Evolutionary conservation across 2,888 invertebrate species (phyloP), one percentile per base, ranked within the genome.

Genomic region (Chrysina gloriosa): DNA sequence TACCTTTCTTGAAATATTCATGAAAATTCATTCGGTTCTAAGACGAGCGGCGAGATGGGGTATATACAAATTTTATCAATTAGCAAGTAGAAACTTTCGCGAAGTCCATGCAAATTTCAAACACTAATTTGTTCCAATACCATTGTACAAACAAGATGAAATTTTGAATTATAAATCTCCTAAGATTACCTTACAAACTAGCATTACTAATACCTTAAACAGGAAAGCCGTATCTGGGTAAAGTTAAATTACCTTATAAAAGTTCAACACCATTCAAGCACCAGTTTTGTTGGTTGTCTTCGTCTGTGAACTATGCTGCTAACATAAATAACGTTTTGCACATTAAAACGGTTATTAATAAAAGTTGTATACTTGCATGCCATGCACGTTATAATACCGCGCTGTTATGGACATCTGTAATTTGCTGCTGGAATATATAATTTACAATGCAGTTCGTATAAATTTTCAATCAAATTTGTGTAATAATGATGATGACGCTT

Each of bases 211-310:
- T 61, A 42, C 58, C 58, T 61, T 61, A 42, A 61, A 61, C 27
- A 61, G 58, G 16, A 42, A 42, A 42, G 58, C 16, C 58, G 58
- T 61, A 42, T 61, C 58, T 42, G 36, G 36, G 27, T 25, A 61
- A 61, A 61, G 58, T 61, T 61, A 61, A 61, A 61, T 61, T 61
- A 61, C 58, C 58, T 61, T 61, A 45, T 61, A 61, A 61, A 61
- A 61, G 42, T 61, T 61, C 58, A 61, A 61, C 58, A 42, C 14
- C 25, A 61, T 61, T 42, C 42, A 4, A 9, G 58, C 42, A 25
- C 29, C 9, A 9, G 58, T 42, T 61, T 61, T 45, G 42, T 25
- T 61, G 42, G 27, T 42, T 3, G 19, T 61, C 36, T 23, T 21
- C 25, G 45, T 61, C 27, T 42, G 58, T 42, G 39, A 42, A 58